Conservation (phyloP, 1,140 invertebrate species). For the Leptinotarsa undecemlineata region DNA sequence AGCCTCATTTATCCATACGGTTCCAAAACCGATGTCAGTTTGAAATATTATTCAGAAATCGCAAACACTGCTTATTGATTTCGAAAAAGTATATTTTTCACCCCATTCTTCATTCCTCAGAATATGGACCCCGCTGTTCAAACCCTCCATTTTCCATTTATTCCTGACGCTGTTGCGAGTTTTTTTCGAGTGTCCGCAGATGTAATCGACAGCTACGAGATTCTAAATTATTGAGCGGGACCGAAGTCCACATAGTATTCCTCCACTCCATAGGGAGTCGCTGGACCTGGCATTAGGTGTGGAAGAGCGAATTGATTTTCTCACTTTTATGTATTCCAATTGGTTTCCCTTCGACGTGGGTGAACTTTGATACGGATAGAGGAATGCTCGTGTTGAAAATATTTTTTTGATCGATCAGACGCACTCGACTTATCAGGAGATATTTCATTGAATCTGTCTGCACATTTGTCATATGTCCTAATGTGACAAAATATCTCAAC, state of each 20-base stretch:
- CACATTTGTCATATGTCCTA: too few relatives aligned
- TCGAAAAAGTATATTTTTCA: too few relatives aligned
- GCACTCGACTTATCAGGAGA: too few relatives aligned
- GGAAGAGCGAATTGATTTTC: not conserved
- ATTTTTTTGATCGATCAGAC: too few relatives aligned
- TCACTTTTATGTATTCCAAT: not conserved
- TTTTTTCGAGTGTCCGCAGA: not conserved
- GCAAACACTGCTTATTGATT: too few relatives aligned
- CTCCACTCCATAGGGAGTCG: not conserved
- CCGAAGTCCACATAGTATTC: not conserved
- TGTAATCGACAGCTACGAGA: conserved; percentile 1
- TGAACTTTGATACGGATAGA: not conserved
- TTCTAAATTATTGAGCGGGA: not conserved
- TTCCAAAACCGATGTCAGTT: too few relatives aligned
- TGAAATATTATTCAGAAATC: too few relatives aligned
- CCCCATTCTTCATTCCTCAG: too few relatives aligned
- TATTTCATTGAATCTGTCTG: too few relatives aligned
- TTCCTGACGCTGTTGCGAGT: not conserved
- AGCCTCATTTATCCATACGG: too few relatives aligned
- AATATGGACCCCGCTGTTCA: not conserved
- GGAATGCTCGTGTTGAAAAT: not conserved
- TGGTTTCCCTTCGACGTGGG: not conserved
- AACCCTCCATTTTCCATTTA: not conserved
- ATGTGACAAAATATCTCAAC: too few relatives aligned
- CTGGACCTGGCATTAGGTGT: not conserved